Evolutionary conservation across 2,113 vertebrate genomes (phyloP).

Genomic region (Amblyopsis rosae): DNA sequence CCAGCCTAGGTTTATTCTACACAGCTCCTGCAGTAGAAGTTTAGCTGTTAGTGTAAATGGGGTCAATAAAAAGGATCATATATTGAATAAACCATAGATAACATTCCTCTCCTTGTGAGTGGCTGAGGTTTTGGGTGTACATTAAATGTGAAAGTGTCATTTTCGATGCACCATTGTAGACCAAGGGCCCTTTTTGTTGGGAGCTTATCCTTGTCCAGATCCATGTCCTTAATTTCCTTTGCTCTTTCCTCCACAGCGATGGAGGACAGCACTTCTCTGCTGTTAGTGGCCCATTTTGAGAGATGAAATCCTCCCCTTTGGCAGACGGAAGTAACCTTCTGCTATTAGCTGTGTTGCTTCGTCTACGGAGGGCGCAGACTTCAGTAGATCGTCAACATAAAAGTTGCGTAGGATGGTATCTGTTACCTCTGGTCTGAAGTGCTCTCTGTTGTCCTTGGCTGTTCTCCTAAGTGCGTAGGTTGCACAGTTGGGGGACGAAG

Average conservation of each 20-base stretch:
- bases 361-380: conserved; percentile 6
- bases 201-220: conserved; percentile 4
- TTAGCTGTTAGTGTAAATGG: conserved; percentile 7
- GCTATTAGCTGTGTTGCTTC: conserved; percentile 1
- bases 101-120: no score
- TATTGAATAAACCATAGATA: conserved; percentile 13
- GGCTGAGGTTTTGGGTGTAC: background rate
- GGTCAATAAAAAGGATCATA: conserved; percentile 10
- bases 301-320: no score
- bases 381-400: conserved; percentile 28
- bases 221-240: background rate
- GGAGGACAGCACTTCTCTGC: background rate
- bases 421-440: background rate
- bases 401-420: conserved; percentile 7
- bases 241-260: conserved; percentile 3
- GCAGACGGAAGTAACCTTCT: conserved; percentile 18
- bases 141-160: conserved; percentile 14
- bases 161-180: conserved; percentile 18
- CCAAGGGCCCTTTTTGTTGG: conserved; percentile 15
- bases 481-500: conserved; percentile 22
- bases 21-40: conserved; percentile 3
- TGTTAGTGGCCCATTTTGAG: background rate
- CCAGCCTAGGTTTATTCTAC: background rate
- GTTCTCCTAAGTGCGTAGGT: conserved; percentile 13
- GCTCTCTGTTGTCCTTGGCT: background rate